phyloP scores from a whole-genome alignment of 92 coral and sea anemone genomes.

The Porites cylindrica region DNA sequence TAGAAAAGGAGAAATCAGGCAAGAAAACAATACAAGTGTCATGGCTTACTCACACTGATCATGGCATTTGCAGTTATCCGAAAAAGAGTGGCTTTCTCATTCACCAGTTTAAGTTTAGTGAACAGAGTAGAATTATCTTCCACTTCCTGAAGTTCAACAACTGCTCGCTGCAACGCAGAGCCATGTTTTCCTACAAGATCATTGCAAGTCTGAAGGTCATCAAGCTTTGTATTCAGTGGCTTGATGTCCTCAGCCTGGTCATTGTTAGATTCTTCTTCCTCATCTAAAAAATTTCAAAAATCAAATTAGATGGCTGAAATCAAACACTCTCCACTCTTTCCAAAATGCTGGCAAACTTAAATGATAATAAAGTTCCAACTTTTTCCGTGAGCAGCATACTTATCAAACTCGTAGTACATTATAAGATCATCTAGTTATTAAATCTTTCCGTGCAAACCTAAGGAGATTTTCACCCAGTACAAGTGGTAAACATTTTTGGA shows the following conservation, averaged over 20 bases:
- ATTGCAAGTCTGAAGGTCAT: constrained; percentile 97
- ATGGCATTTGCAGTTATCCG: constrained; percentile 99
- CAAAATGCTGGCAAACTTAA: no score
- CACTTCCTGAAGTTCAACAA: constrained; percentile 94
- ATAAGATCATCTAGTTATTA: no score
- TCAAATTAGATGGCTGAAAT: neutral
- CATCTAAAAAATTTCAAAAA: constrained; percentile 71
- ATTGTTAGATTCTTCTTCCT: constrained; percentile 83
- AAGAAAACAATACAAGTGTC: neutral
- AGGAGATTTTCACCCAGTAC: no score
- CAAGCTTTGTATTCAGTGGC: constrained; percentile 91
- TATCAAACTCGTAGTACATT: no score
- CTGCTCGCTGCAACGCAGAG: constrained; percentile 90
- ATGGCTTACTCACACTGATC: constrained; percentile 90
- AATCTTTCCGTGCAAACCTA: no score
- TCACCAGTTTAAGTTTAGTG: constrained; percentile 87
- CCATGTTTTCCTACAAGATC: constrained; percentile 99
- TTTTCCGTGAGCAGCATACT: no score
- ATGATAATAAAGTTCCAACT: no score
- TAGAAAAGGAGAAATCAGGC: neutral
- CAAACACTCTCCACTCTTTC: neutral
- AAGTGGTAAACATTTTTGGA: no score
- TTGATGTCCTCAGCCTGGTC: constrained; percentile 88
- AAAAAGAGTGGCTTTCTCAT: constrained; percentile 97
- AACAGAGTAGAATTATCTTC: constrained; percentile 78